phyloP scores from a whole-genome alignment of 2,113 vertebrate genomes.

The Eolophus roseicapilla region DNA sequence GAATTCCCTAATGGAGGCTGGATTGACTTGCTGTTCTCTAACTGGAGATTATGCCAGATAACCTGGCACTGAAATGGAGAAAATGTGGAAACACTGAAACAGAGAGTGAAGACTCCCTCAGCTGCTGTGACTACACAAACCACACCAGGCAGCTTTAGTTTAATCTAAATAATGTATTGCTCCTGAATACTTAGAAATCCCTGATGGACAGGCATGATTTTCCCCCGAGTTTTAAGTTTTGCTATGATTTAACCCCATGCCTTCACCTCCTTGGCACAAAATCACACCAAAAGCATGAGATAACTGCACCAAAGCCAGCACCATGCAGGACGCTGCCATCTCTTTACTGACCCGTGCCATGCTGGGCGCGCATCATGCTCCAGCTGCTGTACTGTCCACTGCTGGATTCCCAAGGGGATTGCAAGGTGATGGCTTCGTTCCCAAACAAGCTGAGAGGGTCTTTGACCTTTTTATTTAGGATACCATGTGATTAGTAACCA shows the following conservation, averaged over 20 bases:
- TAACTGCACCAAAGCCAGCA: background rate
- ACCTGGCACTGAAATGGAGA: background rate
- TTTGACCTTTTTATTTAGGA: background rate
- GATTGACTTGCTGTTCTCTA: background rate
- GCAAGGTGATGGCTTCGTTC: background rate
- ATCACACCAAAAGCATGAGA: background rate
- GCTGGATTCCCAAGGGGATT: background rate
- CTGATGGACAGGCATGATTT: background rate
- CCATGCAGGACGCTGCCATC: background rate
- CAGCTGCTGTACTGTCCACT: rapidly evolving
- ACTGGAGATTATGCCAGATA: background rate
- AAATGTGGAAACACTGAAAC: background rate
- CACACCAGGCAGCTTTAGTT: background rate
- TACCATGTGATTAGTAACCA: background rate
- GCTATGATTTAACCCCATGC: background rate
- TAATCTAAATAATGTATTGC: background rate
- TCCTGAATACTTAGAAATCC: background rate
- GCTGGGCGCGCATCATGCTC: background rate
- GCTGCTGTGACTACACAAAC: background rate
- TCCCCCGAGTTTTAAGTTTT: background rate
- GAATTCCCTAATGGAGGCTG: background rate
- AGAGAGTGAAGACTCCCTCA: background rate
- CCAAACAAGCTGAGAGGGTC: background rate
- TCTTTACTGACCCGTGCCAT: background rate
- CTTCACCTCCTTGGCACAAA: background rate